Percentiles rank a stretch among this genome's conserved stretches.
Conservation (phyloP, 1,140 invertebrate genomes). For the Araneus ventricosus region DNA sequence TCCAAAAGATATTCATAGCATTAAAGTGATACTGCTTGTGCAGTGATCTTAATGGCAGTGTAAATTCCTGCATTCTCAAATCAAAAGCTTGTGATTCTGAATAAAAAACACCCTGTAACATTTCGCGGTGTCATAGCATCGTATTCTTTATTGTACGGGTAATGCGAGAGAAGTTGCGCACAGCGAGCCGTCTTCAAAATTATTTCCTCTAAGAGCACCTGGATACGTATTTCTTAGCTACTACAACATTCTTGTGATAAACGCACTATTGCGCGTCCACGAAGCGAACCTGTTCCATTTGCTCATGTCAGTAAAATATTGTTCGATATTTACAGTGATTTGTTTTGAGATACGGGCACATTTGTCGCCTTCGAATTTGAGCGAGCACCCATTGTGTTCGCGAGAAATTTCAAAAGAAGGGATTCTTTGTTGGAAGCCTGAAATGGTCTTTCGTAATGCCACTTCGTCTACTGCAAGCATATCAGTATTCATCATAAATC, state of each 20-base stretch:
- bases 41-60: too few relatives aligned
- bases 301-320: background rate
- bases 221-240: background rate
- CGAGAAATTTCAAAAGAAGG: background rate
- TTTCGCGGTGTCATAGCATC: background rate
- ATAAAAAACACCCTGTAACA: too few relatives aligned
- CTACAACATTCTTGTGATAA: background rate
- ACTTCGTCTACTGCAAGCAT: background rate
- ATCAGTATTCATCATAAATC: background rate
- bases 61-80: too few relatives aligned
- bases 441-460: background rate
- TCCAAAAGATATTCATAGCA: too few relatives aligned
- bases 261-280: background rate
- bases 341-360: background rate
- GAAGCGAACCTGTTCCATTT: background rate
- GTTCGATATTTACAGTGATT: slow-evolving; percentile 3
- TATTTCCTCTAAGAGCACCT: too few relatives aligned
- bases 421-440: background rate
- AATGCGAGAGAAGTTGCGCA: too few relatives aligned
- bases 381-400: background rate
- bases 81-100: too few relatives aligned
- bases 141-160: background rate
- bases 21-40: too few relatives aligned
- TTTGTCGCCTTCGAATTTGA: slow-evolving; percentile 3
- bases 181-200: background rate